phyloP scores from a whole-genome alignment of 2,888 invertebrate species.

The Oxyscelio sp. region DNA sequence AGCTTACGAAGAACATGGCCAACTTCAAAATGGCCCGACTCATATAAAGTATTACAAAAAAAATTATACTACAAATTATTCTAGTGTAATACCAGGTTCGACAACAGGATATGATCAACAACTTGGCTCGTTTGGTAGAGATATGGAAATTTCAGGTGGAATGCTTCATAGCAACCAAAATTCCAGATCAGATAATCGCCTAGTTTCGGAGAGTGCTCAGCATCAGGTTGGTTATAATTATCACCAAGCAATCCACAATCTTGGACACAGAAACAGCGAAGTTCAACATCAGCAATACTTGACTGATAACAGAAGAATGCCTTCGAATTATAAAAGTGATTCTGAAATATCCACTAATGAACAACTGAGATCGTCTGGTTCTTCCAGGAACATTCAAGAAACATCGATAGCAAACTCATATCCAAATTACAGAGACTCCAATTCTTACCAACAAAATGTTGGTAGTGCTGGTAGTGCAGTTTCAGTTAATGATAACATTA shows the following conservation, averaged over 20 bases:
- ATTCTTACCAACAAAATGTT: neutral
- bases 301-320: neutral
- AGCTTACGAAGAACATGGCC: slow-evolving; percentile 82
- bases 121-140: slow-evolving; percentile 33
- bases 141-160: neutral
- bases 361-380: slow-evolving; percentile 10
- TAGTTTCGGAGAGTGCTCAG: slow-evolving; percentile 12
- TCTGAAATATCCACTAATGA: slow-evolving; percentile 7
- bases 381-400: slow-evolving; percentile 20
- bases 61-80: slow-evolving; percentile 83
- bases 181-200: neutral
- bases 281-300: neutral
- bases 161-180: neutral
- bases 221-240: slow-evolving; percentile 22
- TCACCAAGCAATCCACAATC: neutral
- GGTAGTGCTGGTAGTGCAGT: neutral
- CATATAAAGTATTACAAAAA: slow-evolving; percentile 81
- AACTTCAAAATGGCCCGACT: slow-evolving; percentile 80
- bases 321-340: slow-evolving; percentile 1
- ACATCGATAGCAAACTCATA: slow-evolving; percentile 4
- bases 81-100: slow-evolving; percentile 13
- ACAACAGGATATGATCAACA: slow-evolving; percentile 4
- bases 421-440: slow-evolving; percentile 9
- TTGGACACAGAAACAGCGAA: slow-evolving; percentile 6
- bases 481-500: neutral